These are phyloP conservation scores for Myioborus melanocephalus DNA, from an alignment of 2,797 vertebrate genomes.

Conservation along the genomic window DNA sequence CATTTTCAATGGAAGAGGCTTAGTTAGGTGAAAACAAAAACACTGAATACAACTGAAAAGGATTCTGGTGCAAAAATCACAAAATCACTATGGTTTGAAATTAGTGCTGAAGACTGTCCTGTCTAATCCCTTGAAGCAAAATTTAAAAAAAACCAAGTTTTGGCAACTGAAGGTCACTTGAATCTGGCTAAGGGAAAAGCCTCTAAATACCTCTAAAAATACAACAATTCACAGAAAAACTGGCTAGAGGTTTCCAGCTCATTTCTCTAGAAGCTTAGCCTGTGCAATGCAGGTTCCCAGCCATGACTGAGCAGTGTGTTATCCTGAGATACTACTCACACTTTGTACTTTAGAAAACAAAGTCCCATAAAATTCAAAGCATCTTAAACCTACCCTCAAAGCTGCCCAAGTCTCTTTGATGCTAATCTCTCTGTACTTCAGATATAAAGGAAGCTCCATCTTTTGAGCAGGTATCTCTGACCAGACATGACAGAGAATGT, in stretches of 20 bases:
- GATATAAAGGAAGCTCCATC: neutral
- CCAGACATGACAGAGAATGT: neutral
- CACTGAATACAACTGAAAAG: neutral
- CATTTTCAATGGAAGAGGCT: neutral
- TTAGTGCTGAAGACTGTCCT: neutral
- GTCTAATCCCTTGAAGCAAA: neutral
- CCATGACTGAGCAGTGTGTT: fast-evolving
- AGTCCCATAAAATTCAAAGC: neutral
- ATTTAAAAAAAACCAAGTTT: fast-evolving
- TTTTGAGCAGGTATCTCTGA: neutral
- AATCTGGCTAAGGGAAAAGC: neutral
- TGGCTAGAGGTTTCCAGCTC: neutral
- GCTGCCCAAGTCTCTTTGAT: neutral
- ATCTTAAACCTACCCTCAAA: neutral
- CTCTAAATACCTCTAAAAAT: neutral
- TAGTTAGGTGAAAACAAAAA: neutral
- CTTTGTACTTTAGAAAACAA: neutral
- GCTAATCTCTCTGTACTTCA: neutral
- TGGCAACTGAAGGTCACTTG: neutral
- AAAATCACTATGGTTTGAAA: neutral
- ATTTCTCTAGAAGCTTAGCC: neutral
- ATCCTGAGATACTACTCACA: neutral
- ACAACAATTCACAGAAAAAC: neutral
- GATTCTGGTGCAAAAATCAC: neutral
- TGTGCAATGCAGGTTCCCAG: neutral